Base-by-base conservation (phyloP, 2,113 vertebrate genomes). In the Columba janthina region DNA sequence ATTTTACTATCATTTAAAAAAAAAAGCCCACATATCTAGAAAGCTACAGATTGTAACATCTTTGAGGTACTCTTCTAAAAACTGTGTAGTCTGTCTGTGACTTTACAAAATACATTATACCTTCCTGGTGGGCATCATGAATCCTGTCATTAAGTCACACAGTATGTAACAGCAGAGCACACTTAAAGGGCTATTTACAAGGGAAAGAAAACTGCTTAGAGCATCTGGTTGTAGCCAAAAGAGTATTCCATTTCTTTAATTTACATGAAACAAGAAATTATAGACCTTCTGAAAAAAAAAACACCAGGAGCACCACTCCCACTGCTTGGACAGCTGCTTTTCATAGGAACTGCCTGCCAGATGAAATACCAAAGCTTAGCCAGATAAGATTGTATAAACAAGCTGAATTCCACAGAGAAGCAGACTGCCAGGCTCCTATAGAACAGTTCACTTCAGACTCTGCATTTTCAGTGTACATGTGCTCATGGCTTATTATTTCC, bases 301-400 rank as follows among this genome's bases (percentile, higher is more conserved):
- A 4, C 92, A 96, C 93, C 94, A 97, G 95, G 89, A 97, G 95
- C 93, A 90, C 88, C 89, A 88, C 94, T 97, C 93, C 93, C 94
- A 95, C 66, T 97, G 97, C 96, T 97, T 98, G 94, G 94, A 97
- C 97, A 98, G 97, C 97, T 98, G 98, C 92, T 97, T 96, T 96
- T 97, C 96, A 95, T 96, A 96, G 95, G 94, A 95, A 88, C 80
- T 94, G 96, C 83, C 95, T 96, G 96, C 96, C 97, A 98, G 97
- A 97, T 96, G 94, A 97, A 97, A 98, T 97, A 97, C 97, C 97
- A 97, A 94, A 89, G 94, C 94, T 96, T 96, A 95, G 97, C 96
- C 96, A 97, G 97, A 98, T 97, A 97, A 96, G 96, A 96, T 96
- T 98, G 88, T 97, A 96, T 97, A 98, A 98, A 98, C 97, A 98